phyloP scores from a whole-genome alignment of 2,113 vertebrate species.

The Antechinus stuartii region DNA sequence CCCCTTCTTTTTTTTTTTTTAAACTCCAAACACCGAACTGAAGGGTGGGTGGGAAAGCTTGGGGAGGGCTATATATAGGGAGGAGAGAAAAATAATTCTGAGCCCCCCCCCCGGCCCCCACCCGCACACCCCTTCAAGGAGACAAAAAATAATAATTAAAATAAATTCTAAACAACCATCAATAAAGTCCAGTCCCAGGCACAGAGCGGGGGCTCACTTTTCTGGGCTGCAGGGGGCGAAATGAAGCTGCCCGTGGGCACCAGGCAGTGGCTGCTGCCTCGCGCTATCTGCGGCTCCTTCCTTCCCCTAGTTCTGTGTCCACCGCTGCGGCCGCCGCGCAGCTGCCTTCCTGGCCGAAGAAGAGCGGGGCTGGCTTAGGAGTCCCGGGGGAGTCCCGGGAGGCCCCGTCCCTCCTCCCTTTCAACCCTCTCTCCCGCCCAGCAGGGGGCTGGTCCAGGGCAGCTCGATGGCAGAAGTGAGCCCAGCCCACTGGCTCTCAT shows the following conservation, averaged over 20 bases:
- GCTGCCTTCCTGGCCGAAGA: conserved; percentile 2
- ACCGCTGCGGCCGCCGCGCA: conserved; percentile 48
- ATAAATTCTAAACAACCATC: not conserved
- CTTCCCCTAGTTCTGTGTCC: conserved; percentile 48
- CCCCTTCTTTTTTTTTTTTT: not conserved
- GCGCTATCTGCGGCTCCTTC: not conserved
- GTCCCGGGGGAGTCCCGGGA: not conserved
- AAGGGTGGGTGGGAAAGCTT: not conserved
- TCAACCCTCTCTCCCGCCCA: not conserved
- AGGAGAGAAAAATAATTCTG: not conserved
- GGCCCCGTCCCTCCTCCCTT: not conserved
- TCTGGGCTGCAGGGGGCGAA: not conserved
- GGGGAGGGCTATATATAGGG: not conserved
- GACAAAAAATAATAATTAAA: not conserved
- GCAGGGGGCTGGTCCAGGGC: not conserved
- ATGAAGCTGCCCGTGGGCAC: too few species aligned
- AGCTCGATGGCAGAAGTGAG: not conserved
- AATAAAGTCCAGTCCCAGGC: not conserved
- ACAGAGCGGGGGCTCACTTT: not conserved
- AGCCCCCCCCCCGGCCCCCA: not conserved
- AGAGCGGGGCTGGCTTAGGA: not conserved
- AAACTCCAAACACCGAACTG: not conserved
- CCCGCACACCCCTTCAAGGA: not conserved
- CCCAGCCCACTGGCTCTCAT: not conserved
- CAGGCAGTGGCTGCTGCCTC: not conserved